Base-by-base conservation (phyloP, 2,888 invertebrate species). In the Drosophila suboccidentalis region DNA sequence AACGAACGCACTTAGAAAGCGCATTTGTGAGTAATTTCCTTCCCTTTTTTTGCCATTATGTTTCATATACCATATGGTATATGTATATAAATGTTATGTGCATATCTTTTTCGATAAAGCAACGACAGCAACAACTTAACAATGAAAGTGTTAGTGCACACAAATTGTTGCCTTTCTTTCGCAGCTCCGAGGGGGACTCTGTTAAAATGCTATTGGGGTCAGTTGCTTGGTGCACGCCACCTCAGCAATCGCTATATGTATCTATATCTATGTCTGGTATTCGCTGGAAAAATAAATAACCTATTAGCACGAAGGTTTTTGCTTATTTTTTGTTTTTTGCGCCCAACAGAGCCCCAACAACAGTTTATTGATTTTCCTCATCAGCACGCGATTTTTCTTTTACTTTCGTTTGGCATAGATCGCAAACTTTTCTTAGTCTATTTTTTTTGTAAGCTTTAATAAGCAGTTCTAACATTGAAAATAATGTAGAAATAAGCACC, bases 251-350 rank as follows among this genome's bases (percentile, higher is more conserved):
- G 63, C 53, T 63, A 61, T 62, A 64, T 51, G 17, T 44, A 46
- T 67, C 50, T 34, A 29, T 65, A 68, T 63, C 50, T 68, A 43
- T 55, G 62, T 63, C 58, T 70, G 49, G 69, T 55, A 73, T 67
- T 32, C 62, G 65, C 61, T 53, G 59, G 47, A 59, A 77, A 86
- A 83, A 80, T 83, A 87, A 86, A 86, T 78, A 88, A 82, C 82
- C 77, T 82, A 87, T 87, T 87, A 79, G 76, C 89, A 87, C 89
- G 89, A 88, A 87, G 86, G 86, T 64, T 69, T 68, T 50, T 62
- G 11, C 15, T 41, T 53, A 22, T 22, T 4, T 58, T 64, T 49
- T 51, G 10, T 13, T 38, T 46, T 32, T 26, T 43, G 15, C 61
- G 43, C 43, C 34, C 22, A 29, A 26, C 38, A 36, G 22, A 36